Conservation (phyloP, 1,140 invertebrate species). For the Rhyacophila brunnea region DNA sequence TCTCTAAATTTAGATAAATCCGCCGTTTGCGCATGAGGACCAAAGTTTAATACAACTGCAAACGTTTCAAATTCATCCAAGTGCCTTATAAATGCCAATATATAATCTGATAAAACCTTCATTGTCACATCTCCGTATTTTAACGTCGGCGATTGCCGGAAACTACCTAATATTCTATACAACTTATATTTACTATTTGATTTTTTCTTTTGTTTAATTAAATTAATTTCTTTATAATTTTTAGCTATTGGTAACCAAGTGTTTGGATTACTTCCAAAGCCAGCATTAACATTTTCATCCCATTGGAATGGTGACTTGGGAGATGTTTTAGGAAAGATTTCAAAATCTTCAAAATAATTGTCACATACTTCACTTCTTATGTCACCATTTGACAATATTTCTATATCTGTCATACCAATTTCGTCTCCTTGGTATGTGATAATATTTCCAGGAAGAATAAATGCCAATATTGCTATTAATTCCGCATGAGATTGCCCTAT, state of each 20-base stretch:
- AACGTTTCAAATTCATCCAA: slow-evolving; percentile 40
- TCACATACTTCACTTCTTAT: neutral
- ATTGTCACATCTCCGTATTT: slow-evolving; percentile 12
- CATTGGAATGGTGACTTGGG: slow-evolving; percentile 64
- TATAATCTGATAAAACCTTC: slow-evolving; percentile 2
- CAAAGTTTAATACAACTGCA: slow-evolving; percentile 41
- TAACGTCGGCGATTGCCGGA: slow-evolving; percentile 42
- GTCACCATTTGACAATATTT: slow-evolving; percentile 31
- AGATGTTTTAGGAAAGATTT: neutral
- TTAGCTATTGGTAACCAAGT: slow-evolving; percentile 41
- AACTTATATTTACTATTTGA: slow-evolving; percentile 44
- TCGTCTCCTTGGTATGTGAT: slow-evolving; percentile 74
- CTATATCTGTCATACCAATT: slow-evolving; percentile 63
- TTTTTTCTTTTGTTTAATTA: slow-evolving; percentile 49
- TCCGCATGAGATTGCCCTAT: slow-evolving; percentile 58
- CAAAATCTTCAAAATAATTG: too few species aligned
- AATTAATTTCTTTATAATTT: slow-evolving; percentile 38
- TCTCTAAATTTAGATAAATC: slow-evolving; percentile 43
- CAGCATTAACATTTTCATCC: slow-evolving; percentile 60
- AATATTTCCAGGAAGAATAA: slow-evolving; percentile 63
- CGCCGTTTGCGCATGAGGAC: slow-evolving; percentile 36
- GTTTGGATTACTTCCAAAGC: slow-evolving; percentile 21
- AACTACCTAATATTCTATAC: slow-evolving; percentile 36
- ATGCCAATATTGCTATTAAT: slow-evolving; percentile 57
- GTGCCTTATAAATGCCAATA: slow-evolving; percentile 38